Base-by-base conservation (phyloP, 2,888 invertebrate genomes). In the Parelbella ahira region DNA sequence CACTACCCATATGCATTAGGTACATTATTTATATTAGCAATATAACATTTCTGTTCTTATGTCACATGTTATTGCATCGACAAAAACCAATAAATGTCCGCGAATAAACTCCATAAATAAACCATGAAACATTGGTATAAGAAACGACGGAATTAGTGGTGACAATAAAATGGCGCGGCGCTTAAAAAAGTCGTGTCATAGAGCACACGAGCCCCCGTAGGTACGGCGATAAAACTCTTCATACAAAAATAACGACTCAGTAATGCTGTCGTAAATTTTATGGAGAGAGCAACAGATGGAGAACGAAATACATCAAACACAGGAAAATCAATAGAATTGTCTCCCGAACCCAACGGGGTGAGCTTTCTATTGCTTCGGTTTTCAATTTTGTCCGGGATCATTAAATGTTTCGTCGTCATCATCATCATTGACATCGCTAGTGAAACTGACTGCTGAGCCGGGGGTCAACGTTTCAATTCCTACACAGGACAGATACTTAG, bases 281-380 rank as follows among this genome's bases (percentile, higher is more conserved):
- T 82, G 77, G n/a, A n/a, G 73, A 74, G 73, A 82, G 86, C 84
- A 86, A 86, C 86, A 86, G 86, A 86, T 86, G 84, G 83, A 72
- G 79, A 73, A 75, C 70, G 75, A 77, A 79, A 82, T 76, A 84
- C 75, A 80, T 74, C 73, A 65, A 62, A 63, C 66, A 56, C 56
- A 66, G 66, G 60, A 78, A 82, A 84, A 86, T 84, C 84, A 79
- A 86, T 86, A 84, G 74, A 68, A 68, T 61, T 70, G 76, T 72
- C 76, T 75, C 66, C 59, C 58, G 64, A 73, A 75, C 70, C 70
- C 60, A 55, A 65, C 63, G 9, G 27, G 59, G 62, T 52, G 56
- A 65, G 63, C 58, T 61, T 60, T 75, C 79, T 79, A 76, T 73
- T 72, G 68, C 66, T 62, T 56, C 54, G 54, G 45, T 46, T 39